Evolutionary conservation across 1,140 invertebrate species (phyloP), one percentile per base, ranked within the genome.

Genomic region (Prorops nasuta): DNA sequence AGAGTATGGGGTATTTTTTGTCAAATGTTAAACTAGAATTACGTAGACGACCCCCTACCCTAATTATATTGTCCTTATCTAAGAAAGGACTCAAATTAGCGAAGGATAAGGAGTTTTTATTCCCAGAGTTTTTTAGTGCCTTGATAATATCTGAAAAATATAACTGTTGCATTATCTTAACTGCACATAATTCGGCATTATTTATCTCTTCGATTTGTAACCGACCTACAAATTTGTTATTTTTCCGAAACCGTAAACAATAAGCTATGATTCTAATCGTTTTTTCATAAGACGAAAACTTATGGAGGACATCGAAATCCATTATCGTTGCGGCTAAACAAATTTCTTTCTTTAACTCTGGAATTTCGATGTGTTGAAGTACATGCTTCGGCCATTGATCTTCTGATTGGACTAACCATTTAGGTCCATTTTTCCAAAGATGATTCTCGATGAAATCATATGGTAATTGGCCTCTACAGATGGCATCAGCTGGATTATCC

Each of bases 401-500:
- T n/a, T 40, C 37, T 0, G 3, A 0, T 2, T 16, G 18, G 10
- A 1, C 2, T 1, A 48, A 15, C 37, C 37, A 48, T 12, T 0
- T 0, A 0, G 18, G 45, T 21, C 45, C 36, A 3, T 20, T 2
- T 15, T 12, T 14, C 37, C 37, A 48, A 0, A 47, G 0, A 6
- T 3, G 6, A 12, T 21, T 31, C 10, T 34, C 8, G 3, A 17
- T 3, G 8, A 48, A n/a, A 3, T 48, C n/a, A 0, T 12, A 9
- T 0, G 24, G 3, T 1, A 4, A 9, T 0, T 6, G 1, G 10
- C 35, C 18, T 2, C 35, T 36, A 0, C 34, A 38, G 3, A 44
- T 19, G 7, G 43, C 10, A 20, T 49, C 39, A 0, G 47, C 34
- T 1, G 34, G 40, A n/a, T 49, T 49, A 7, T 49, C 40, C 0